Conservation (phyloP, 2,888 invertebrate genomes). For the Stegophylla sp. region DNA sequence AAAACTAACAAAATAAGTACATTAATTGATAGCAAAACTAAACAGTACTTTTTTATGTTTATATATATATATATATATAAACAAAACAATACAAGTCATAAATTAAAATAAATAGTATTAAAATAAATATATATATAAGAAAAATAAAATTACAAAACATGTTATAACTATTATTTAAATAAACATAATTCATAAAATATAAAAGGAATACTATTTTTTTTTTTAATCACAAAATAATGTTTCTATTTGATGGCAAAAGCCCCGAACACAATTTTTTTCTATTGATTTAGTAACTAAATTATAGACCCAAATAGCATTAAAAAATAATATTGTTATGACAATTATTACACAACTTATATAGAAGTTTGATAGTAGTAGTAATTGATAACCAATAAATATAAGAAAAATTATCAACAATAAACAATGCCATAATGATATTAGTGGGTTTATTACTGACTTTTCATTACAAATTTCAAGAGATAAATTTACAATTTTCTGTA, state of each 20-base stretch:
- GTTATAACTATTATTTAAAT: no score
- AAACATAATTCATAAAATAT: no score
- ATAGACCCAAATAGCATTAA: background rate
- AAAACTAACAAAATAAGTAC: no score
- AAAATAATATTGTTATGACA: constrained; percentile 45
- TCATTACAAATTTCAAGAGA: constrained; percentile 10
- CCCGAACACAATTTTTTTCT: constrained; percentile 36
- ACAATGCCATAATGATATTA: constrained; percentile 7
- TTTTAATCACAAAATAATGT: constrained; percentile 24
- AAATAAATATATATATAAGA: no score
- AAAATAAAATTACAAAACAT: no score
- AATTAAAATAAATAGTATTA: no score
- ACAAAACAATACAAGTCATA: no score
- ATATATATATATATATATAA: no score
- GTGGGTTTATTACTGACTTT: background rate
- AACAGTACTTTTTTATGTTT: no score
- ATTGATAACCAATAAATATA: background rate
- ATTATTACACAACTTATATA: background rate
- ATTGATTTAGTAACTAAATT: constrained; percentile 44
- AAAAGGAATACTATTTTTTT: no score
- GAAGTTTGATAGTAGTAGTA: background rate
- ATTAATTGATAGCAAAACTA: no score
- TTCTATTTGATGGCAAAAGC: constrained; percentile 36
- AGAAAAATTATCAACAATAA: constrained; percentile 35
- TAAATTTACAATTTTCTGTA: constrained; percentile 2